A percentile compares a stretch with the other conserved stretches of the same genome.
Evolutionary conservation across 2,888 invertebrate species (phyloP).

Genomic region (Hofmannophila pseudospretella): DNA sequence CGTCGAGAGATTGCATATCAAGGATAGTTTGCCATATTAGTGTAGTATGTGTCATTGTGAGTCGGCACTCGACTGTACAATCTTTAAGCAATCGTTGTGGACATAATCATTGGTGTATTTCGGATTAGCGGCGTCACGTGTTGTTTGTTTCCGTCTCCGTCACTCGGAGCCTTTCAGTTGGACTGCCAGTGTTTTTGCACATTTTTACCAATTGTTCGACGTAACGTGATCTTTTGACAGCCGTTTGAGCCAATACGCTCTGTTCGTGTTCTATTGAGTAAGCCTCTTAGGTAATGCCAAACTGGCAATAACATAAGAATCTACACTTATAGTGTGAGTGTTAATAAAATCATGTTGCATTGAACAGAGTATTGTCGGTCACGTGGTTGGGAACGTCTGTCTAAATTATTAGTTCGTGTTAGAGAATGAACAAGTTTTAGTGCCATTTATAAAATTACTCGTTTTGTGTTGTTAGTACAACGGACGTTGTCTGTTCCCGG

Average conservation of each 20-base stretch:
- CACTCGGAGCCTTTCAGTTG: constrained; percentile 14
- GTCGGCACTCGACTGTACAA: constrained; percentile 41
- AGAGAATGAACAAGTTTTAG: constrained; percentile 29
- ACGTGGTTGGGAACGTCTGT: constrained; percentile 17
- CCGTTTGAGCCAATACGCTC: too few species aligned
- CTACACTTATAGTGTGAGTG: too few species aligned
- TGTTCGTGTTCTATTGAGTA: too few species aligned
- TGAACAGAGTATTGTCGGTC: constrained; percentile 8
- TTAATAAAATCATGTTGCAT: constrained; percentile 7
- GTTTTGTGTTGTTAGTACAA: constrained; percentile 13
- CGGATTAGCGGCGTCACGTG: constrained; percentile 35
- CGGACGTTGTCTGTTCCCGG: constrained; percentile 6
- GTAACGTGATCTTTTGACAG: constrained; percentile 16
- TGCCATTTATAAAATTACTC: constrained; percentile 27
- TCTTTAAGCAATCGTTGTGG: constrained; percentile 54
- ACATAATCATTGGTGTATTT: constrained; percentile 66
- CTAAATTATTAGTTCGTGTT: constrained; percentile 22
- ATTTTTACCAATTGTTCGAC: constrained; percentile 3
- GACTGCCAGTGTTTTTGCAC: constrained; percentile 10
- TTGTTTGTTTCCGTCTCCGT: constrained; percentile 35
- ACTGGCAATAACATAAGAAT: too few species aligned
- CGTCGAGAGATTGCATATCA: constrained; percentile 49
- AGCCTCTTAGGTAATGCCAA: too few species aligned
- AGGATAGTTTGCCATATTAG: constrained; percentile 72
- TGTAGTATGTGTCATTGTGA: constrained; percentile 34